Percentiles rank a stretch among this genome's conserved stretches.
Evolutionary conservation across 2,113 vertebrate species (phyloP).

Genomic region (Seriola rivoliana): DNA sequence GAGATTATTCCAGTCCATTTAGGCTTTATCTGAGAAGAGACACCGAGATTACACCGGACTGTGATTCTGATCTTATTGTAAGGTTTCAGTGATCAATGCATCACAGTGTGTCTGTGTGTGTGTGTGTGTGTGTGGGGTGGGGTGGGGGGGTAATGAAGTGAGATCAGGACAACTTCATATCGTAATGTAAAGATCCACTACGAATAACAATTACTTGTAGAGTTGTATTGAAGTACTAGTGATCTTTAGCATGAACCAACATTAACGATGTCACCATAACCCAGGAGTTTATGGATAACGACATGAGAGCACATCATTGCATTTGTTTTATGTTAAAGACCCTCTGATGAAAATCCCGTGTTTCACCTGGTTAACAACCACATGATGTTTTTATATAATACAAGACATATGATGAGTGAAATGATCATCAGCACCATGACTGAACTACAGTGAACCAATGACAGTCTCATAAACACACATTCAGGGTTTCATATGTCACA

Average conservation of each 20-base stretch:
- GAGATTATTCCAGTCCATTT: constrained; percentile 46
- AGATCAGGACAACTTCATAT: constrained; percentile 12
- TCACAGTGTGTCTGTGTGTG: neutral
- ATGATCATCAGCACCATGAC: no score
- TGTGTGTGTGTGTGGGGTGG: no score
- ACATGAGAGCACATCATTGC: neutral
- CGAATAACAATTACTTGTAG: neutral
- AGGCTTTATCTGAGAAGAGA: constrained; percentile 33
- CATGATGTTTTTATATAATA: no score
- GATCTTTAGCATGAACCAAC: neutral
- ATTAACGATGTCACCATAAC: neutral
- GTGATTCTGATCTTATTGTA: neutral
- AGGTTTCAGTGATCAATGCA: no score
- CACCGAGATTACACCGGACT: constrained; percentile 12
- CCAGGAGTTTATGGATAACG: neutral
- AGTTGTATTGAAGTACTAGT: neutral
- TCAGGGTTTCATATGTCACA: no score
- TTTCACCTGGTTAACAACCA: no score
- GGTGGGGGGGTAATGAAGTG: constrained; percentile 7
- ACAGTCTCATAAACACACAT: no score
- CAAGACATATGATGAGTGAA: no score
- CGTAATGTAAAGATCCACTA: neutral
- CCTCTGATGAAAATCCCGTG: no score
- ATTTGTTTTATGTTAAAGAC: no score
- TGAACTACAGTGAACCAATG: no score